Conservation (phyloP, 2,888 invertebrate genomes). For the Perizoma flavofasciatum region DNA sequence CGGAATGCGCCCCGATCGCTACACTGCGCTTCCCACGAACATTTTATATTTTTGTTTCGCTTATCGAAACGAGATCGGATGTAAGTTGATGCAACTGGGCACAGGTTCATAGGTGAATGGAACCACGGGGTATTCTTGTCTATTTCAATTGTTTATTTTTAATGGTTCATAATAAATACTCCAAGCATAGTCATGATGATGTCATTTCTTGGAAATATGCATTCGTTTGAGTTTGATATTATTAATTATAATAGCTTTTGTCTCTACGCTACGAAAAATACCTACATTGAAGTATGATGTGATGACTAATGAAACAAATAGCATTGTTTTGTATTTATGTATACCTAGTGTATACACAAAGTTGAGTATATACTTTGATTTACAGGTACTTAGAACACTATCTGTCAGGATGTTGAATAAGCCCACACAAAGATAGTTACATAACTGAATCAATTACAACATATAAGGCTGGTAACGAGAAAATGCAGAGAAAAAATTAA, state of each 20-base stretch:
- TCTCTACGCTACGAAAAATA: conserved; percentile 3
- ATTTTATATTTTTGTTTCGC: conserved; percentile 50
- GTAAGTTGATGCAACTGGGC: conserved; percentile 42
- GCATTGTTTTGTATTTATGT: conserved; percentile 6
- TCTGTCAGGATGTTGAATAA: conserved; percentile 44
- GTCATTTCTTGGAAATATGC: conserved; percentile 21
- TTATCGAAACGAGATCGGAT: conserved; percentile 44
- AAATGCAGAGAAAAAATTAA: conserved; percentile 41
- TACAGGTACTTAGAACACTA: conserved; percentile 13
- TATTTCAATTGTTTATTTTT: conserved; percentile 42
- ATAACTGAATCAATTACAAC: conserved; percentile 69
- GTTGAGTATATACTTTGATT: background rate
- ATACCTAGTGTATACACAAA: background rate
- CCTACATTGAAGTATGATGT: background rate
- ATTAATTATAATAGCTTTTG: conserved; percentile 25
- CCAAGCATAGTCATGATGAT: conserved; percentile 19
- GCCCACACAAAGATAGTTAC: conserved; percentile 63
- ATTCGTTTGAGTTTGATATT: conserved; percentile 29
- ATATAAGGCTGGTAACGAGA: conserved; percentile 51
- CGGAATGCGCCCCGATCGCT: conserved; percentile 32
- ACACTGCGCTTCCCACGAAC: conserved; percentile 33
- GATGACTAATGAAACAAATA: conserved; percentile 6
- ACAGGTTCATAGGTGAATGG: conserved; percentile 59
- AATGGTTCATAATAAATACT: conserved; percentile 23
- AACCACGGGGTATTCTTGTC: conserved; percentile 16